Percentiles rank a stretch among this genome's conserved stretches.
Conservation (phyloP, 2,113 vertebrate species). For the Phaethon lepturus region DNA sequence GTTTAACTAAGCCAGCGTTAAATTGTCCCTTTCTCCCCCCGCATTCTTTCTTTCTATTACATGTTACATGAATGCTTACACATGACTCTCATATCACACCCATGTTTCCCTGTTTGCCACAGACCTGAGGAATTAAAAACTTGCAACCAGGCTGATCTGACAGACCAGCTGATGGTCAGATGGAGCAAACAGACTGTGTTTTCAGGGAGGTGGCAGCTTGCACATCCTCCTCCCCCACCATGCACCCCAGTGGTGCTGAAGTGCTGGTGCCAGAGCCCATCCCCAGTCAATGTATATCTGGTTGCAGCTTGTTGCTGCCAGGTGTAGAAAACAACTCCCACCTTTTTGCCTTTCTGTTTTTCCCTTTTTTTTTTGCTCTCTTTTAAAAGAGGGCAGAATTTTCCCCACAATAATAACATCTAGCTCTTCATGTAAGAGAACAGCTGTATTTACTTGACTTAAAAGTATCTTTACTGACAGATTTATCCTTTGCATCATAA, state of each 20-base stretch:
- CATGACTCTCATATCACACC: too few relatives aligned
- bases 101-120: not conserved
- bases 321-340: not conserved
- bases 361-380: not conserved
- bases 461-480: constrained; percentile 37
- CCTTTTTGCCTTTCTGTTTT: not conserved
- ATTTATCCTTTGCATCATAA: constrained; percentile 56
- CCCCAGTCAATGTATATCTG: not conserved
- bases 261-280: not conserved
- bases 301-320: not conserved
- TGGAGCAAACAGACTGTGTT: not conserved
- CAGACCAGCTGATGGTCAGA: not conserved
- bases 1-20: not conserved
- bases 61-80: not conserved
- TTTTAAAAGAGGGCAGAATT: not conserved
- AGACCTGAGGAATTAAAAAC: not conserved
- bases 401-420: not conserved
- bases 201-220: not conserved
- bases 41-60: not conserved
- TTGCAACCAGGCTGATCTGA: not conserved
- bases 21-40: not conserved
- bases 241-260: not conserved
- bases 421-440: not conserved
- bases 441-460: constrained; percentile 51
- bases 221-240: not conserved